Percentiles rank a stretch among this genome's conserved stretches.
Conservation (phyloP, 1,140 invertebrate genomes). For the Bactericera cockerelli region DNA sequence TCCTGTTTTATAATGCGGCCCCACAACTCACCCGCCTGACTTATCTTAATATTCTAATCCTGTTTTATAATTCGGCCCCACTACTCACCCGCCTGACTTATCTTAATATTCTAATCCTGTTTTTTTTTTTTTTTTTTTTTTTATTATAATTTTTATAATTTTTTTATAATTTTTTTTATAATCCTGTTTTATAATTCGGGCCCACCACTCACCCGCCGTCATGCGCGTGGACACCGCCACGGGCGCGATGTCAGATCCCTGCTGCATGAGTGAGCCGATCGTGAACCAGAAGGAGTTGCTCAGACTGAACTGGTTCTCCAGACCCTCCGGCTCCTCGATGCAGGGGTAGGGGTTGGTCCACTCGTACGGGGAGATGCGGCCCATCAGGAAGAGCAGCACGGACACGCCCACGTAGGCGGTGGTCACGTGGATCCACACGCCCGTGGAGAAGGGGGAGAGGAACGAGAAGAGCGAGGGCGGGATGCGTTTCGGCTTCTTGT, state of each 20-base stretch:
- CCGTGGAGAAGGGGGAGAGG: conserved; percentile 67
- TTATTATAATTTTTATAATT: no score
- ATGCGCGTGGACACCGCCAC: conserved; percentile 38
- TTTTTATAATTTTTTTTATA: no score
- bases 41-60: no score
- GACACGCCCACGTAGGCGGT: conserved; percentile 61
- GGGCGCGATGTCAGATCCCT: conserved; percentile 64
- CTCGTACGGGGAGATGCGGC: conserved; percentile 42
- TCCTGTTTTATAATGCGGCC: no score
- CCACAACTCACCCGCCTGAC: no score
- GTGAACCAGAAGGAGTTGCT: conserved; percentile 54
- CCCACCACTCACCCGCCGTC: no score
- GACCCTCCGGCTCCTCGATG: conserved; percentile 43
- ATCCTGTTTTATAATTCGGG: no score
- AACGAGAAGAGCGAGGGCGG: conserved; percentile 73
- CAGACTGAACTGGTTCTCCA: conserved; percentile 52
- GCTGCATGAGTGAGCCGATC: conserved; percentile 61
- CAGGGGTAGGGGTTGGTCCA: conserved; percentile 65
- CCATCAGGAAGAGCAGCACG: conserved; percentile 61
- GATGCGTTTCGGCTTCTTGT: conserved; percentile 61
- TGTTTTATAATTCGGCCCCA: no score
- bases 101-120: no score
- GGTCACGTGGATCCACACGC: conserved; percentile 66
- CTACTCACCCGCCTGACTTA: no score
- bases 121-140: no score